A percentile compares a stretch with the other conserved stretches of the same genome.
phyloP scores from a whole-genome alignment of 2,113 vertebrate species.

The Laticauda colubrina region DNA sequence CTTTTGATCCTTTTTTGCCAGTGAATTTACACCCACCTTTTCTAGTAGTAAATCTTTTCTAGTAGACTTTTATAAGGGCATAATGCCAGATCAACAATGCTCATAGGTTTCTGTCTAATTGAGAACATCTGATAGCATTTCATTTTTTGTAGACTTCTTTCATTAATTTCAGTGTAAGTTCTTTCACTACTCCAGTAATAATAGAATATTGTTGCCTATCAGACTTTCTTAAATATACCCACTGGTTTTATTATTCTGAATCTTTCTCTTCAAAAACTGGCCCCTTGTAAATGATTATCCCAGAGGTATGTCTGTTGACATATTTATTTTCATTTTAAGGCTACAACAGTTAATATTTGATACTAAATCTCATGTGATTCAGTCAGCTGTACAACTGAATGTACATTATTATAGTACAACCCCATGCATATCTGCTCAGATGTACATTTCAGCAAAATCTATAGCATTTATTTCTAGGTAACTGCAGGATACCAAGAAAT shows the following conservation, averaged over 20 bases:
- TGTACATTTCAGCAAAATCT: neutral
- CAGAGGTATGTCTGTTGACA: neutral
- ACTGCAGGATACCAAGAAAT: neutral
- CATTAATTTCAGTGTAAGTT: neutral
- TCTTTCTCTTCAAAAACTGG: neutral
- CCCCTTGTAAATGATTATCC: neutral
- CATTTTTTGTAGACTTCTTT: neutral
- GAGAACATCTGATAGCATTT: neutral
- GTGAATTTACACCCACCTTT: neutral
- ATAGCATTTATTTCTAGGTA: neutral
- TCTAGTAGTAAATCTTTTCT: neutral
- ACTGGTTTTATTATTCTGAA: neutral
- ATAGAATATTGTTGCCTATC: neutral
- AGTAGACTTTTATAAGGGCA: neutral
- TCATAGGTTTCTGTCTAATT: neutral
- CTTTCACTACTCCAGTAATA: neutral
- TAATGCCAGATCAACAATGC: neutral
- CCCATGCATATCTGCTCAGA: neutral
- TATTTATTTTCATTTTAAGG: neutral
- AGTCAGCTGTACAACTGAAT: neutral
- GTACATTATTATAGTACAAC: neutral
- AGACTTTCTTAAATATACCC: neutral
- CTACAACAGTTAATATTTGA: neutral
- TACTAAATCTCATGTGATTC: neutral
- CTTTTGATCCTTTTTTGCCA: neutral